A percentile compares a stretch with the other conserved stretches of the same genome.
Conservation (phyloP, 2,797 vertebrate genomes). For the Pangasius krempfi region DNA sequence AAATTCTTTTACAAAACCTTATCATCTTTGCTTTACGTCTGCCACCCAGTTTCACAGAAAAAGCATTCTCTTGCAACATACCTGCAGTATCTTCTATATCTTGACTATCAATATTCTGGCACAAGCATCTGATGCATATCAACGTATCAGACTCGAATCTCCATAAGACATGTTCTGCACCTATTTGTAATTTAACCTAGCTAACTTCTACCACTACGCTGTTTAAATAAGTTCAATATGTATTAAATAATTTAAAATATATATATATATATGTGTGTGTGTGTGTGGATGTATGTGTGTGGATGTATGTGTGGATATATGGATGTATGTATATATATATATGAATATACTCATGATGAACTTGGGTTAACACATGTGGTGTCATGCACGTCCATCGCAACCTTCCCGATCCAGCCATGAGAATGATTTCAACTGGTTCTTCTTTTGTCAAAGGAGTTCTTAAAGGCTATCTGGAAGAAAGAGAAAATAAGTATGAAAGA, state of each 20-base stretch:
- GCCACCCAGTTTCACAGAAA: neutral
- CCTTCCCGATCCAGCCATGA: too few relatives aligned
- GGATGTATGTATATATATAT: too few relatives aligned
- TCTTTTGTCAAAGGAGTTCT: too few relatives aligned
- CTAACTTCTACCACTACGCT: neutral
- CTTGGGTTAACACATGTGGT: too few relatives aligned
- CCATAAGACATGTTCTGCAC: neutral
- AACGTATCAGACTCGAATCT: neutral
- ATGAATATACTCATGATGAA: too few relatives aligned
- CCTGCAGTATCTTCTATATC: neutral
- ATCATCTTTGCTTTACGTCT: neutral
- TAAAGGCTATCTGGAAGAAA: too few relatives aligned
- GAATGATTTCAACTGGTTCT: too few relatives aligned
- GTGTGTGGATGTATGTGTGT: too few relatives aligned
- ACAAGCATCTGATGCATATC: neutral
- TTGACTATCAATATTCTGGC: neutral
- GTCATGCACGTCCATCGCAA: too few relatives aligned
- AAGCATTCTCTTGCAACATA: neutral
- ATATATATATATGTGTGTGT: too few relatives aligned
- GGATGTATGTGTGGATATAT: too few relatives aligned
- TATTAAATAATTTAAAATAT: neutral
- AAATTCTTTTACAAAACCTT: neutral
- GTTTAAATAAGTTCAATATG: neutral
- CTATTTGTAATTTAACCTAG: neutral
- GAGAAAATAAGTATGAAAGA: too few relatives aligned